Evolutionary conservation across 2,113 vertebrate genomes (phyloP).

Genomic region (Chaetodon auriga): DNA sequence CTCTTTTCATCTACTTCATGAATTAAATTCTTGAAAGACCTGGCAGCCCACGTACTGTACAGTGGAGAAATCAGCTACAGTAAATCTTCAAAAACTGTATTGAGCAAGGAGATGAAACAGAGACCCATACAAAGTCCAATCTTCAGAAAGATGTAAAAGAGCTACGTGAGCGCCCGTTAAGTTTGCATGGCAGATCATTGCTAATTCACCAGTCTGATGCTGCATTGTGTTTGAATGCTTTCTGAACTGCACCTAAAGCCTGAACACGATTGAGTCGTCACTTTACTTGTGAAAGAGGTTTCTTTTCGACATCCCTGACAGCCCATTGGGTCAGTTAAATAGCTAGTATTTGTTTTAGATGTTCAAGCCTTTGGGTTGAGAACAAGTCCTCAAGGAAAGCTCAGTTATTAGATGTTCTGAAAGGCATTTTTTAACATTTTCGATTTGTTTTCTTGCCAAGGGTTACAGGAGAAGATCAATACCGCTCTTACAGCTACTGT

Average conservation of each 20-base stretch:
- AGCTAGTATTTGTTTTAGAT: neutral
- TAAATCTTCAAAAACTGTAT: conserved; percentile 26
- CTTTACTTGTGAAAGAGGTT: neutral
- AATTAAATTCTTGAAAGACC: conserved; percentile 36
- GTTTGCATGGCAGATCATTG: conserved; percentile 13
- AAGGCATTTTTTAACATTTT: neutral
- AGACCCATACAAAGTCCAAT: conserved; percentile 40
- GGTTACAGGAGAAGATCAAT: neutral
- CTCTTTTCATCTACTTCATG: conserved; percentile 62
- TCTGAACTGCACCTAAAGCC: conserved; percentile 14
- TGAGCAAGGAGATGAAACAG: conserved; percentile 54
- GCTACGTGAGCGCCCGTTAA: neutral
- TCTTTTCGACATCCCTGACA: neutral
- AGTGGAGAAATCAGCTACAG: conserved; percentile 16
- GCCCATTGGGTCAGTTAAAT: neutral
- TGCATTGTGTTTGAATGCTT: neutral
- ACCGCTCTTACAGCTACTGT: neutral
- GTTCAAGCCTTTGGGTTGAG: neutral
- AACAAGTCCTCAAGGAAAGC: neutral
- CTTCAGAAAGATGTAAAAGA: conserved; percentile 1
- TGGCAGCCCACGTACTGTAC: conserved; percentile 5
- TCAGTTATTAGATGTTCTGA: neutral
- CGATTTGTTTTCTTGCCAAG: neutral
- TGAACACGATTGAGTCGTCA: neutral
- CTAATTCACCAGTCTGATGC: neutral